These are phyloP conservation scores for Micronycteris hirsuta DNA, from an alignment of 2,113 vertebrate genomes.

Conservation along the genomic window DNA sequence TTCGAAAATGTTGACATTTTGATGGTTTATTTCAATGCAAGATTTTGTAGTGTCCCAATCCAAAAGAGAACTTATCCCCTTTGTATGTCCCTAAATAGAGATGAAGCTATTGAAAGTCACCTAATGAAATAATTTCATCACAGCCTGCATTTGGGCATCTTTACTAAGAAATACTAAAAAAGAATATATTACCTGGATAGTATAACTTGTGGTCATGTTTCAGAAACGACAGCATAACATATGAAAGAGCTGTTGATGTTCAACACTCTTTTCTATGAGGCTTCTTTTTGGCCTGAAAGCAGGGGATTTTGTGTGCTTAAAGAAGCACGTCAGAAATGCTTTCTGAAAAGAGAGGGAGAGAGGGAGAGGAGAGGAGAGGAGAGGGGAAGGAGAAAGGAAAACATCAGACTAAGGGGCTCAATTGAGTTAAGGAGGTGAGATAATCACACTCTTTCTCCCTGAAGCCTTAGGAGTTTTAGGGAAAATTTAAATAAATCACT, in stretches of 20 bases:
- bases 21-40: background rate
- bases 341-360: conserved; percentile 5
- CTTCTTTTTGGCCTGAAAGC: conserved; percentile 57
- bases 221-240: background rate
- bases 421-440: conserved; percentile 57
- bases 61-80: background rate
- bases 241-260: conserved; percentile 18
- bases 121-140: background rate
- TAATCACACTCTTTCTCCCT: conserved; percentile 66
- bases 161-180: background rate
- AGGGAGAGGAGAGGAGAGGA: background rate
- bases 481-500: conserved; percentile 74
- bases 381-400: background rate
- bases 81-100: background rate
- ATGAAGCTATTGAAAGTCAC: background rate
- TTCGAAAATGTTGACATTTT: background rate
- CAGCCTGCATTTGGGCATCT: background rate
- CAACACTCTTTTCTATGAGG: conserved; percentile 22
- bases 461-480: conserved; percentile 34
- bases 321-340: conserved; percentile 67
- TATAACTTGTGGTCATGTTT: background rate
- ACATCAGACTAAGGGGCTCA: background rate
- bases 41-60: background rate
- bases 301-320: conserved; percentile 50
- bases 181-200: background rate